phyloP scores from a whole-genome alignment of 2,113 vertebrate genomes.

The Ailuropoda melanoleuca region DNA sequence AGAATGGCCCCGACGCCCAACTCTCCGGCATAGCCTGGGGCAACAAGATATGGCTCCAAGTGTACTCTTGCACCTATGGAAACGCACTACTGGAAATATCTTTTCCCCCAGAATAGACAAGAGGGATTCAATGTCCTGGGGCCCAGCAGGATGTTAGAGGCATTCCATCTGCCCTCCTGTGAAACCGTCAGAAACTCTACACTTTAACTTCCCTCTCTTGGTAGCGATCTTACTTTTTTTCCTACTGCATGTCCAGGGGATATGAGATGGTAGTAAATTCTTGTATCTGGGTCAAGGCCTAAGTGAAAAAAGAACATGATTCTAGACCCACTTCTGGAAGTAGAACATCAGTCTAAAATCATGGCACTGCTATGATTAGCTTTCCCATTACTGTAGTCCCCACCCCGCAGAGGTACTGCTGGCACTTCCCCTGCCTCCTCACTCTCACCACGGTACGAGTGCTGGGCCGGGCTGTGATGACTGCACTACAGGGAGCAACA shows the following conservation, averaged over 20 bases:
- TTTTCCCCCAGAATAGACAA: neutral
- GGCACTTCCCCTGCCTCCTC: neutral
- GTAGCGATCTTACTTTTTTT: neutral
- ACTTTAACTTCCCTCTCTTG: neutral
- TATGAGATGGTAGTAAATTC: neutral
- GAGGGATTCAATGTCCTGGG: neutral
- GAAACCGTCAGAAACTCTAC: neutral
- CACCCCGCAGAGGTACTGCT: fast-evolving
- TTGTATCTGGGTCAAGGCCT: neutral
- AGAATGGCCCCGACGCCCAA: neutral
- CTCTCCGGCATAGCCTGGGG: neutral
- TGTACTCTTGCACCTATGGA: neutral
- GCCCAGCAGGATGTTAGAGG: neutral
- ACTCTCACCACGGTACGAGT: neutral
- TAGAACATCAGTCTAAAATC: neutral
- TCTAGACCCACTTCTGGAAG: neutral
- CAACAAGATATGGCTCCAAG: neutral
- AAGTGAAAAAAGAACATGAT: neutral
- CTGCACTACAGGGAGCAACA: neutral
- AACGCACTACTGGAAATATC: neutral
- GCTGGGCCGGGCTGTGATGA: neutral
- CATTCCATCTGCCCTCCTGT: neutral
- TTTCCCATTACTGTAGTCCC: neutral
- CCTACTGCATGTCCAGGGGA: neutral
- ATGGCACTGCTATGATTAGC: no score